These are phyloP conservation scores for Acleris emargana DNA, from an alignment of 2,888 invertebrate genomes.

Conservation along the genomic window DNA sequence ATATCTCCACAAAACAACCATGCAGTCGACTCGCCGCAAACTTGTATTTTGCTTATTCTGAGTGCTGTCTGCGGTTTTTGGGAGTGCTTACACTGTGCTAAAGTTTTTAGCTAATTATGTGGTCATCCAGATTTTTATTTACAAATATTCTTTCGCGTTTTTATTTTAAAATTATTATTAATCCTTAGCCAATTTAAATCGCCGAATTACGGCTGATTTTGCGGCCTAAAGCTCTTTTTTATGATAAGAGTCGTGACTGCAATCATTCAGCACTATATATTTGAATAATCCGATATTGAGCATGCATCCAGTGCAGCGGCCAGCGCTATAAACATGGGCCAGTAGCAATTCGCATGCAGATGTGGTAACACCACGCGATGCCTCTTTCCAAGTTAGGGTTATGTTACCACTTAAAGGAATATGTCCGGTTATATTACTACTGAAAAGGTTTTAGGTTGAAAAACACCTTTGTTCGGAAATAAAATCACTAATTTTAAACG, in stretches of 20 bases:
- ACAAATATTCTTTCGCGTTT: too few species aligned
- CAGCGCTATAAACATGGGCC: conserved; percentile 51
- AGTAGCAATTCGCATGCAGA: conserved; percentile 67
- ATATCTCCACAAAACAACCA: not conserved
- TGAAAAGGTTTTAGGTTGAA: too few species aligned
- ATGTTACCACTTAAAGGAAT: not conserved
- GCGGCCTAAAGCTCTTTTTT: not conserved
- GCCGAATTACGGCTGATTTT: not conserved
- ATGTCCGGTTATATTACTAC: not conserved
- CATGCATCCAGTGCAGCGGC: conserved; percentile 47
- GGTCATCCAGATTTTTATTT: not conserved
- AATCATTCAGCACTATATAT: conserved; percentile 49
- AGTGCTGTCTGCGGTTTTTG: conserved; percentile 4
- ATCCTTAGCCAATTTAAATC: not conserved
- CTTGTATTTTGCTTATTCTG: not conserved
- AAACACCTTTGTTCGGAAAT: too few species aligned
- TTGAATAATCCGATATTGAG: conserved; percentile 50
- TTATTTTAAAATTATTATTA: too few species aligned
- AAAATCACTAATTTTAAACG: too few species aligned
- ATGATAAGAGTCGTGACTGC: conserved; percentile 24
- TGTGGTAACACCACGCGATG: conserved; percentile 53
- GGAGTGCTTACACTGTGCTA: not conserved
- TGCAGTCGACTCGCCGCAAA: not conserved
- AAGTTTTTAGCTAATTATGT: not conserved
- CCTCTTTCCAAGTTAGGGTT: conserved; percentile 39